phyloP scores from a whole-genome alignment of 2,888 invertebrate species.

The Eupelmus urozonus region DNA sequence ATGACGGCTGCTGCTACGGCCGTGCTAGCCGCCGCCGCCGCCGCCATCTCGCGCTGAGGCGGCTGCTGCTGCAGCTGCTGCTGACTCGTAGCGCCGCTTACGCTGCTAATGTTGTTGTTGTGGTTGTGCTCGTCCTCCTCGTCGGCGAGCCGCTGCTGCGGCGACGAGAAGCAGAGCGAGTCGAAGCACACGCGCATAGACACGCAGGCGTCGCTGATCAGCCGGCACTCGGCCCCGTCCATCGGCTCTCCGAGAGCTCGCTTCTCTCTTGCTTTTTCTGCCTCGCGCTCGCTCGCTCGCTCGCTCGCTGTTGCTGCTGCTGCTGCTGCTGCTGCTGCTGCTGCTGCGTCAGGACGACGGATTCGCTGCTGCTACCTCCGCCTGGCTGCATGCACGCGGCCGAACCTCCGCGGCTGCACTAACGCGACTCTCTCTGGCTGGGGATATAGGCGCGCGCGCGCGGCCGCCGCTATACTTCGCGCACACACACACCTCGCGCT shows the following conservation, averaged over 20 bases:
- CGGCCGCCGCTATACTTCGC: background rate
- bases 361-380: background rate
- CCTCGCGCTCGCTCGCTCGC: too few species aligned
- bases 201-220: constrained; percentile 79
- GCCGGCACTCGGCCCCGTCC: constrained; percentile 74
- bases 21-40: constrained; percentile 63
- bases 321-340: constrained; percentile 4
- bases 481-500: background rate
- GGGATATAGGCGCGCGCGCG: background rate
- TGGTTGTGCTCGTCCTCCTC: constrained; percentile 66
- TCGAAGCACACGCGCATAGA: constrained; percentile 96
- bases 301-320: too few species aligned
- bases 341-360: too few species aligned
- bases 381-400: constrained; percentile 50
- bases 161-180: constrained; percentile 89
- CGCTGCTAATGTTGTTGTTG: constrained; percentile 67
- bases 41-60: constrained; percentile 61
- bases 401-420: constrained; percentile 49
- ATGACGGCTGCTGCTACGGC: constrained; percentile 59
- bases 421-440: background rate
- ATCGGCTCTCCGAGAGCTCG: constrained; percentile 66
- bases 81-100: too few species aligned
- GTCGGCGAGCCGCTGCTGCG: constrained; percentile 63
- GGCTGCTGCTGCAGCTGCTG: constrained; percentile 60
- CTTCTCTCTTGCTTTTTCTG: too few species aligned